Percentiles rank a stretch among this genome's conserved stretches.
Conservation (phyloP, 2,888 invertebrate genomes). For the Stenotaenia linearis region DNA sequence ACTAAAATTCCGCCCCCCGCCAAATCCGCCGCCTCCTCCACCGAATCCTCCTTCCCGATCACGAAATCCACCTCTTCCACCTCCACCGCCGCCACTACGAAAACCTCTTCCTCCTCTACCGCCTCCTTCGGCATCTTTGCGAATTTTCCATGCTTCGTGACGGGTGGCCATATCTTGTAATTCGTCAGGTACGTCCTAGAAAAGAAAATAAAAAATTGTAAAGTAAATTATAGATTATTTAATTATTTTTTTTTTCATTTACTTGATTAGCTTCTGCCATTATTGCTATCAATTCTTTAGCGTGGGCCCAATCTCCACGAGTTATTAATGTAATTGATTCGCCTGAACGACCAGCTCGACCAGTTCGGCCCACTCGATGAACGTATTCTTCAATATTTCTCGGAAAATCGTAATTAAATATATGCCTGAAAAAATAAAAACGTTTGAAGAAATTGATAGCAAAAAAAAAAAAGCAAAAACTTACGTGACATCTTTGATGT, state of each 20-base stretch:
- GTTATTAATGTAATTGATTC: constrained; percentile 76
- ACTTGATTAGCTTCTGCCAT: constrained; percentile 75
- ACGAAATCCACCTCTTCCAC: background rate
- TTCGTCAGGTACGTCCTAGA: constrained; percentile 69
- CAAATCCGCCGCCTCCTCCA: background rate
- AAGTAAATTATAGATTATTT: constrained; percentile 28
- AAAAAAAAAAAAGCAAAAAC: background rate
- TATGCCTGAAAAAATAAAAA: constrained; percentile 57
- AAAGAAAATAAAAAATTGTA: constrained; percentile 36
- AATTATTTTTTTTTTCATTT: background rate
- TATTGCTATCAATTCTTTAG: constrained; percentile 73
- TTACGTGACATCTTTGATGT: constrained; percentile 77
- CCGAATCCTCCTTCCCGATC: background rate
- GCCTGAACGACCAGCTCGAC: constrained; percentile 81
- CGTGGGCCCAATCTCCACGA: constrained; percentile 70
- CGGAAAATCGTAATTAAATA: constrained; percentile 89
- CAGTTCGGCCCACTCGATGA: constrained; percentile 92
- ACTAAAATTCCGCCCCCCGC: background rate
- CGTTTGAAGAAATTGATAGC: background rate
- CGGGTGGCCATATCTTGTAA: constrained; percentile 69
- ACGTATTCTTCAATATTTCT: constrained; percentile 92
- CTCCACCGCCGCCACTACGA: background rate
- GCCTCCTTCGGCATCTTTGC: constrained; percentile 45
- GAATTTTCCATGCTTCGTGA: constrained; percentile 61
- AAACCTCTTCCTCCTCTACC: constrained; percentile 42